These are phyloP conservation scores for Phortica okadai DNA, from an alignment of 2,888 invertebrate genomes.

Conservation along the genomic window DNA sequence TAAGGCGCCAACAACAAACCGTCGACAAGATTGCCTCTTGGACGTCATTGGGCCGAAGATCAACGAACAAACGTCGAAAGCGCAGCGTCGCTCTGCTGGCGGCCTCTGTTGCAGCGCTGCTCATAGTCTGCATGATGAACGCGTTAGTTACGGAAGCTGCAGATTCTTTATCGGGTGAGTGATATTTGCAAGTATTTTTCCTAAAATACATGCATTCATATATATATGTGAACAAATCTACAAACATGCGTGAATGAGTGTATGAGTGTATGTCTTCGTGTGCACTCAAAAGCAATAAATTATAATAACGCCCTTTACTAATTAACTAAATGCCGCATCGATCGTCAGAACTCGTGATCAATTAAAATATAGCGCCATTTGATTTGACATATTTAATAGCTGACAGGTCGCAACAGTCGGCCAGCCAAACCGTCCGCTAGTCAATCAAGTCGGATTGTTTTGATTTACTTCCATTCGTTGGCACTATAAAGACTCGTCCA, in stretches of 20 bases:
- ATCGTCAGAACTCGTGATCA: conserved; percentile 22
- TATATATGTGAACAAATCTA: background rate
- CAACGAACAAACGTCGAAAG: background rate
- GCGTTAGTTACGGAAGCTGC: conserved; percentile 46
- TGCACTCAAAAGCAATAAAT: conserved; percentile 7
- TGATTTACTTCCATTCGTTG: conserved; percentile 18
- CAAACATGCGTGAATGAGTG: background rate
- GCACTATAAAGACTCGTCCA: background rate
- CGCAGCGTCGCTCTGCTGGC: conserved; percentile 28
- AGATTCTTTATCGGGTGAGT: conserved; percentile 56
- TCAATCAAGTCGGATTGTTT: background rate
- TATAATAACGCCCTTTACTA: conserved; percentile 24
- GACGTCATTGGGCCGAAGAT: background rate
- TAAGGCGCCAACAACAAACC: background rate
- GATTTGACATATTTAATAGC: conserved; percentile 21
- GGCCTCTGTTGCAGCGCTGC: conserved; percentile 45
- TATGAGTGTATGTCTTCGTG: background rate
- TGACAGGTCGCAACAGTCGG: background rate
- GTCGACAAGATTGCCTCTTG: background rate
- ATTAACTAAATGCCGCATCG: background rate
- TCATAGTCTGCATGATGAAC: conserved; percentile 50
- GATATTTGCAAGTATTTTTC: background rate
- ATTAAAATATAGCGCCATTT: conserved; percentile 26
- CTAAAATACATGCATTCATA: background rate
- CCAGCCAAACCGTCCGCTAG: background rate